Evolutionary conservation across 2,888 invertebrate genomes (phyloP), one percentile per base, ranked within the genome.

Genomic region (Drosophila rubida): DNA sequence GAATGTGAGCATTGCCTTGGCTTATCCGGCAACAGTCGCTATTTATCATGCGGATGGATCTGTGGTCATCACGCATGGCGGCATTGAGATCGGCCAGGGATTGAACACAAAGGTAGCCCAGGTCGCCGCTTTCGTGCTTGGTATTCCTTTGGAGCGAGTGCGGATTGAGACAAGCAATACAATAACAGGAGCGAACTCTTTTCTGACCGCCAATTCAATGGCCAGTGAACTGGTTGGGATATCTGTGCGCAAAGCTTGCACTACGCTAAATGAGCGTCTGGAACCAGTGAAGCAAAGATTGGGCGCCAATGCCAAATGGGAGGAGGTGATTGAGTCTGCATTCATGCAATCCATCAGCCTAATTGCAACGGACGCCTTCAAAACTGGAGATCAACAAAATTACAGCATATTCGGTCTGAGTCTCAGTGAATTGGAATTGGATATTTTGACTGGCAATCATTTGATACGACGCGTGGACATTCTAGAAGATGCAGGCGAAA

Each of bases 81-180:
- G 95, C 0, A 92, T 95, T 35, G 96, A 96, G 92, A 94, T 95
- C 72, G 97, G 97, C 0, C 97, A 97, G 92, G 97, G 83, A 5
- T 69, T 91, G 23, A 91, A 94, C 57, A 96, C 95, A 0, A 96
- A 95, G 92, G 94, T 93, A 0, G 94, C 95, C 2, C 96, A 96
- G 93, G 95, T 96, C 0, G 95, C 94, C 60, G 96, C 96, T 0
- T 93, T 95, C 70, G 93, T 92, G 4, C 91, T 97, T 2, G 95
- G 95, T 0, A 94, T 97, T 0, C 83, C 86, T 0, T 42, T 81
- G 23, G 68, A 80, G 0, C 58, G 59, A 7, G 62, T 81, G 0
- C 71, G 83, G 0, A 42, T 81, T 1, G 81, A 81, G 53, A 60
- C 27, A 11, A 76, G 45, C 37, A 81, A 86, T 14, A 86, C 81